Conservation (phyloP, 2,888 invertebrate genomes). For the Drosophila histrio region DNA sequence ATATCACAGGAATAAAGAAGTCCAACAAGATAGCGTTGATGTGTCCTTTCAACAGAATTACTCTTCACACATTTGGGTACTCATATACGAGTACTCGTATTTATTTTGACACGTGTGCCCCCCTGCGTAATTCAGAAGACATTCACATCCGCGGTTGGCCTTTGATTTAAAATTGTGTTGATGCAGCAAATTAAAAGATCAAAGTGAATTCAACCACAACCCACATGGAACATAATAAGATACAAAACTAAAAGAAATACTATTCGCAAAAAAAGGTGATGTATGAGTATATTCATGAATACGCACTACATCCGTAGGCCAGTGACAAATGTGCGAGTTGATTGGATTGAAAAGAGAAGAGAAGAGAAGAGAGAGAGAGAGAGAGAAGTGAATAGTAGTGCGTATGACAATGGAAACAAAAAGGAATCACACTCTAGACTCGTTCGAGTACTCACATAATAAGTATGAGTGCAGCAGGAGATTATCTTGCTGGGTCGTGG, state of each 20-base stretch:
- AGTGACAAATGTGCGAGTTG: conserved; percentile 21
- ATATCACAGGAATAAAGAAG: conserved; percentile 15
- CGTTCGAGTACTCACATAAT: conserved; percentile 3
- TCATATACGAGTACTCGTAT: conserved; percentile 1
- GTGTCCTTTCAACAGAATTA: conserved; percentile 49
- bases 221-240: conserved; percentile 6
- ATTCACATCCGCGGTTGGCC: conserved; percentile 58
- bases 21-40: conserved; percentile 34
- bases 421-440: conserved; percentile 1
- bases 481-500: conserved; percentile 21
- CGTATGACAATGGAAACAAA: conserved; percentile 7
- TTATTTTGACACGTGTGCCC: conserved; percentile 69
- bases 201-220: conserved; percentile 60
- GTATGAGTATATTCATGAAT: conserved; percentile 13
- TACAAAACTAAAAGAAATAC: conserved; percentile 3
- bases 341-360: not conserved
- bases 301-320: conserved; percentile 28
- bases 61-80: conserved; percentile 36
- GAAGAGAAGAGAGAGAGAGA: not conserved
- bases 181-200: conserved; percentile 82
- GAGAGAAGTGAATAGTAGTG: too few species aligned
- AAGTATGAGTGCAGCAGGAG: not conserved
- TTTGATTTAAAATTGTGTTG: conserved; percentile 83
- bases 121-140: conserved; percentile 35
- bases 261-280: conserved; percentile 2